Percentiles rank a stretch among this genome's conserved stretches.
These are phyloP conservation scores for Oscheius sp. DNA, from an alignment of 1,140 invertebrate species.

Conservation along the genomic window DNA sequence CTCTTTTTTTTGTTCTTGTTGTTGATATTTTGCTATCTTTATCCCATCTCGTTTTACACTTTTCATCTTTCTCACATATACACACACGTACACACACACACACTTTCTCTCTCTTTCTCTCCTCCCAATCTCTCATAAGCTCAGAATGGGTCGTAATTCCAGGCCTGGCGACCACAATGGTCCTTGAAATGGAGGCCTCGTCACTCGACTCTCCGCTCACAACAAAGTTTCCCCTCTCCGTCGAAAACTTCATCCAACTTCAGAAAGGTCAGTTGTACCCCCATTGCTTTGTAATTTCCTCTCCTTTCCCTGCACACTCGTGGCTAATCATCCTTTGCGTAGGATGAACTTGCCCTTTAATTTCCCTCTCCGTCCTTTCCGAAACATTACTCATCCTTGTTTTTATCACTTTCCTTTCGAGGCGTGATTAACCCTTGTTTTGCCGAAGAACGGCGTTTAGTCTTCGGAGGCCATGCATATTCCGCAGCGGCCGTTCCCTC, in stretches of 20 bases:
- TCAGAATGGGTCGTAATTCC: too few relatives aligned
- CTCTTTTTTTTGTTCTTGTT: background rate
- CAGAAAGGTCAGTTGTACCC: background rate
- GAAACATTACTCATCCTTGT: background rate
- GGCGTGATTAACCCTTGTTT: background rate
- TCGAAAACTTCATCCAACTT: background rate
- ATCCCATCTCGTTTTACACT: background rate
- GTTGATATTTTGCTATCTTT: background rate
- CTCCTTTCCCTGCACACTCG: background rate
- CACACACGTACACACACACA: background rate
- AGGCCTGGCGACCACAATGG: background rate
- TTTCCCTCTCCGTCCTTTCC: too few relatives aligned
- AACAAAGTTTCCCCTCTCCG: background rate
- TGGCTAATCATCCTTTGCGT: too few relatives aligned
- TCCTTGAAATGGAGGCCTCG: conserved; percentile 1
- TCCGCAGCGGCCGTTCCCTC: background rate
- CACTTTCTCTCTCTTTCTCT: background rate
- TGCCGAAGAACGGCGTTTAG: background rate
- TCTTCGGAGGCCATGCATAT: background rate
- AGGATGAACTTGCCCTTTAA: too few relatives aligned
- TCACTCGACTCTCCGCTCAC: background rate
- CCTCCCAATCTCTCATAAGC: too few relatives aligned
- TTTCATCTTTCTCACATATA: background rate
- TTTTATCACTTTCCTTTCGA: background rate
- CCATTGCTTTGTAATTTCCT: too few relatives aligned